Evolutionary conservation across 2,113 vertebrate species (phyloP).

Genomic region (Brachyistius frenatus): DNA sequence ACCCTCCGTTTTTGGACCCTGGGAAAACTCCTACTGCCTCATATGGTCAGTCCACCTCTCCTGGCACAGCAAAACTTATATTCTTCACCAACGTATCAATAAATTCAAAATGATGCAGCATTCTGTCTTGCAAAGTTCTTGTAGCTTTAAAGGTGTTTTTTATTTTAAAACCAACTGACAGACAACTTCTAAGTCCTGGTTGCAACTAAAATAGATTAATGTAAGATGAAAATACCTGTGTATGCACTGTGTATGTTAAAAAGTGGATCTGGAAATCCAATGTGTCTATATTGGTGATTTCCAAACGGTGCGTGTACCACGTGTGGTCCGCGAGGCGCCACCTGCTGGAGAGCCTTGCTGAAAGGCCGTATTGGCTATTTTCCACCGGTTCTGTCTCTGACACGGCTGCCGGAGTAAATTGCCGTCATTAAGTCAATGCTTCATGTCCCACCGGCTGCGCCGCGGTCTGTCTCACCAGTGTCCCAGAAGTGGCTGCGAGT

Average conservation of each 20-base stretch:
- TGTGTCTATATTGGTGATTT: too few species aligned
- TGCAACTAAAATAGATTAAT: neutral
- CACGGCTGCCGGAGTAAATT: too few species aligned
- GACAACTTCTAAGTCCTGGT: neutral
- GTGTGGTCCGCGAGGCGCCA: too few species aligned
- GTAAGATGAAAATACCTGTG: neutral
- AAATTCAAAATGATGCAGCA: conserved; percentile 13
- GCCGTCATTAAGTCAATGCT: too few species aligned
- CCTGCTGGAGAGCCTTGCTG: too few species aligned
- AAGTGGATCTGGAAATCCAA: neutral
- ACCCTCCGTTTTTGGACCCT: conserved; percentile 5
- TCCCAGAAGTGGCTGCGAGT: too few species aligned
- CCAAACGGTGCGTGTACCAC: too few species aligned
- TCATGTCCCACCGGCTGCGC: too few species aligned
- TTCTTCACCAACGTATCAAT: conserved; percentile 12
- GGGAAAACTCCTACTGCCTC: neutral
- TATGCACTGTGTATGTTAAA: neutral
- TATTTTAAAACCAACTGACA: conserved; percentile 2
- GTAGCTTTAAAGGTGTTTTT: neutral
- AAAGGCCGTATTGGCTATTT: too few species aligned
- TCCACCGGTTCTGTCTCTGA: too few species aligned
- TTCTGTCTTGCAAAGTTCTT: neutral
- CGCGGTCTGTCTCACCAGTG: too few species aligned
- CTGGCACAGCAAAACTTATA: conserved; percentile 28
- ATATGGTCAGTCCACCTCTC: neutral